phyloP scores from a whole-genome alignment of 53 echinoderm and acorn worm genomes.

The Patiria pectinifera region DNA sequence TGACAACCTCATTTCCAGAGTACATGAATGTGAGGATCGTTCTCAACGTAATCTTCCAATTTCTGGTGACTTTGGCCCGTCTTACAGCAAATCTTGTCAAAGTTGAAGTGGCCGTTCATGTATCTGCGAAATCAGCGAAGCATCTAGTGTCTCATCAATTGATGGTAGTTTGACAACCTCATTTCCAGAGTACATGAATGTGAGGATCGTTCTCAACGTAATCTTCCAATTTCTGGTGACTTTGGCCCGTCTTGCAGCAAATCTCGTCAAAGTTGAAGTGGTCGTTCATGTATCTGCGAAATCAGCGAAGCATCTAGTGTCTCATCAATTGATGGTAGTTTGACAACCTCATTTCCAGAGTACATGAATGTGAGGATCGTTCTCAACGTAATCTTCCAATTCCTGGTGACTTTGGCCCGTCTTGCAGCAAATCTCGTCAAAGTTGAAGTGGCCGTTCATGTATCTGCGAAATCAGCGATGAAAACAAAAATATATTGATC shows the following conservation, averaged over 20 bases:
- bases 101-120: constrained; percentile 89
- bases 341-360: too few relatives aligned
- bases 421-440: too few relatives aligned
- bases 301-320: too few relatives aligned
- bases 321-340: too few relatives aligned
- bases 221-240: constrained; percentile 82
- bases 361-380: too few relatives aligned
- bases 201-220: constrained; percentile 80
- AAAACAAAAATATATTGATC: not conserved
- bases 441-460: too few relatives aligned
- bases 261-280: constrained; percentile 94
- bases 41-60: constrained; percentile 83
- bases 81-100: constrained; percentile 96
- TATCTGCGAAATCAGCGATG: constrained; percentile 4
- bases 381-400: too few relatives aligned
- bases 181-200: constrained; percentile 94
- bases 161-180: constrained; percentile 1
- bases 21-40: constrained; percentile 77
- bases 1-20: constrained; percentile 85
- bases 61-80: constrained; percentile 82
- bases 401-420: too few relatives aligned
- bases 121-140: constrained; percentile 36
- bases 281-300: constrained; percentile 91
- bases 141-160: too few relatives aligned
- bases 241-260: constrained; percentile 90